These are phyloP conservation scores for Coracias cyanogaster DNA, from an alignment of 2,797 vertebrate genomes.

Conservation along the genomic window DNA sequence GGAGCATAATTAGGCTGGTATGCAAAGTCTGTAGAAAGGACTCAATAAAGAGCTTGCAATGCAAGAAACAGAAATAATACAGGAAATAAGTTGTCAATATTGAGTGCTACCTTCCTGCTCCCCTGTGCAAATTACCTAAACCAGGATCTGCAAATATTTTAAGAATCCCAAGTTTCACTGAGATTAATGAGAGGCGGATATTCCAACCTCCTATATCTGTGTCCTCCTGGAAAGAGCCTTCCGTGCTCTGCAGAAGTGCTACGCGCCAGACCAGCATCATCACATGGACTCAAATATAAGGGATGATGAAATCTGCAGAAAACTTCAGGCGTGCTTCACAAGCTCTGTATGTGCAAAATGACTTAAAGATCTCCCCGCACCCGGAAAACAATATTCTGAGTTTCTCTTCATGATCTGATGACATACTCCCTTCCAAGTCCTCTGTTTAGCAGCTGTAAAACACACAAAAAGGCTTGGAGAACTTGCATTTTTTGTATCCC, in stretches of 20 bases:
- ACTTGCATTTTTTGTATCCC: too few relatives aligned
- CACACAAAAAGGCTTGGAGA: too few relatives aligned
- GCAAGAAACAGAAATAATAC: background rate
- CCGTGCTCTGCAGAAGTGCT: background rate
- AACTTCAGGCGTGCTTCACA: too few relatives aligned
- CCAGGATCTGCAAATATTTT: background rate
- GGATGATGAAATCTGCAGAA: background rate
- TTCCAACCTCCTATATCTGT: background rate
- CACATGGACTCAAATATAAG: accelerated
- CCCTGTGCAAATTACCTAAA: background rate
- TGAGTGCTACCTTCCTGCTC: background rate
- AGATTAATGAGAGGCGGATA: background rate
- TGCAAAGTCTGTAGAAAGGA: background rate
- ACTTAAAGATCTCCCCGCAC: too few relatives aligned
- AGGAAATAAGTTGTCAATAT: background rate
- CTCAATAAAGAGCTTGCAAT: background rate
- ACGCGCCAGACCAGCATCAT: background rate
- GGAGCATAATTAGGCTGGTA: background rate
- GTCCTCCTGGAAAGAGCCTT: background rate
- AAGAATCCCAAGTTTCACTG: background rate
- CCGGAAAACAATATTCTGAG: too few relatives aligned
- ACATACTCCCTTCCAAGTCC: too few relatives aligned
- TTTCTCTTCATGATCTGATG: too few relatives aligned
- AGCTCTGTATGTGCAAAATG: too few relatives aligned
- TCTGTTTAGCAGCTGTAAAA: too few relatives aligned